Base-by-base conservation (phyloP, 2,797 vertebrate genomes). In the Dermochelys coriacea region DNA sequence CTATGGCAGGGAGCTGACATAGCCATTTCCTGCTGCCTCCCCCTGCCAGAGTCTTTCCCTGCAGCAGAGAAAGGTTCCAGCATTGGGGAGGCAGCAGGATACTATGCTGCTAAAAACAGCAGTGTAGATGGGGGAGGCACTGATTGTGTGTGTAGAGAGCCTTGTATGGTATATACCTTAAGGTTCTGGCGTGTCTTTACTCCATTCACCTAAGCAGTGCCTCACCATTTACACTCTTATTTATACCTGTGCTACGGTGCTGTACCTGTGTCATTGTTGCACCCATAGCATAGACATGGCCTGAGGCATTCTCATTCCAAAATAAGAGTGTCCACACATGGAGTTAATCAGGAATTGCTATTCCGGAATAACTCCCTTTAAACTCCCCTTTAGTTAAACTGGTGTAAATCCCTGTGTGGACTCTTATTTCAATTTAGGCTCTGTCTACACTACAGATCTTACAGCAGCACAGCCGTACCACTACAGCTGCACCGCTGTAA, bases 361-460 rank as follows among this genome's bases (percentile, higher is more conserved):
- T 41, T 71, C 68, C 11, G 2, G 68, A 71, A 71, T 41, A 71
- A 41, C 37, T 41, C n/a, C 68, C n/a, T 68, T 74, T 21, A 84
- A 91, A 94, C 87, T 79, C 23, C 52, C 52, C 31, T 82, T 85
- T 84, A 87, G 94, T 93, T 94, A 82, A 89, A 93, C 93, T 51
- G 81, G 93, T 41, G 91, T 2, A 86, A 94, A 74, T 55, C 68
- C 93, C 57, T 89, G 75, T 84, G 88, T 79, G 91, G 90, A 45
- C 52, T 88, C 77, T 84, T 85, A 50, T 80, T 96, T 90, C 47
- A 47, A 21, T 8, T 45, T 45, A 71, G 50, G 59, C 29, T 27
- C 10, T 57, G 55, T 27, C 55, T 61, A 61, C 12, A 4, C 59
- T 34, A 34, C 59, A 34, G 59, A 29, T 55, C 31, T 54, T 54